Base-by-base conservation (phyloP, 2,797 vertebrate genomes). In the Sebastolobus alascanus region DNA sequence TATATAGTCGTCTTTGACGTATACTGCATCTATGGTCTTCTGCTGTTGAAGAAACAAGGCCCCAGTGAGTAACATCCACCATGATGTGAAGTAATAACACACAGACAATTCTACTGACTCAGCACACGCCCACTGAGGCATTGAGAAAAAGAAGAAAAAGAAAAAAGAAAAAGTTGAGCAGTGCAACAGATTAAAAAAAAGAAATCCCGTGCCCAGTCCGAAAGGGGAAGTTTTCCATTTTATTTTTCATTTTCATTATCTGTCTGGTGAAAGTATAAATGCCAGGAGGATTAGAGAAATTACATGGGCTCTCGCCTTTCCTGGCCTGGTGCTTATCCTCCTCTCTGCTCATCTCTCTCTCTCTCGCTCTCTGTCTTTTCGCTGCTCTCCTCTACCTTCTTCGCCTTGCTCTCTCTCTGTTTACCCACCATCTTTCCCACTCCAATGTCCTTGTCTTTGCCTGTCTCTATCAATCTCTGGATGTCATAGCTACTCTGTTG, bases 161-260 rank as follows among this genome's bases (percentile, higher is more conserved):
- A 18, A 69, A 77, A 67, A 58, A 70, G 18, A 85, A 68, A 81
- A 88, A 90, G 87, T 93, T 91, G 84, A 92, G 76, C 79, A 79
- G 88, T 92, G 92, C 92, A 95, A 95, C 91, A 94, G 94, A 94
- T 94, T 93, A 92, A 93, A 87, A 89, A 74, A 75, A 79, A 66
- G 64, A 89, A 89, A 93, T 88, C 86, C 86, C 82, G 76, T 83
- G 90, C 87, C 83, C 86, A 88, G 87, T 86, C 78, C 58, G 50
- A 87, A 84, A 87, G 83, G 71, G 91, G 91, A 95, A 93, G 87
- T 94, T 96, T 94, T 93, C 88, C 90, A 92, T 95, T 95, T 94
- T 94, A 93, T 93, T 96, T 96, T 96, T 94, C 93, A 94, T 95
- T 96, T 96, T 94, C 95, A 95, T 96, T 96, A 96, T 96, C 96